phyloP scores from a whole-genome alignment of 2,888 invertebrate genomes.

The Phyllotreta cruciferae region DNA sequence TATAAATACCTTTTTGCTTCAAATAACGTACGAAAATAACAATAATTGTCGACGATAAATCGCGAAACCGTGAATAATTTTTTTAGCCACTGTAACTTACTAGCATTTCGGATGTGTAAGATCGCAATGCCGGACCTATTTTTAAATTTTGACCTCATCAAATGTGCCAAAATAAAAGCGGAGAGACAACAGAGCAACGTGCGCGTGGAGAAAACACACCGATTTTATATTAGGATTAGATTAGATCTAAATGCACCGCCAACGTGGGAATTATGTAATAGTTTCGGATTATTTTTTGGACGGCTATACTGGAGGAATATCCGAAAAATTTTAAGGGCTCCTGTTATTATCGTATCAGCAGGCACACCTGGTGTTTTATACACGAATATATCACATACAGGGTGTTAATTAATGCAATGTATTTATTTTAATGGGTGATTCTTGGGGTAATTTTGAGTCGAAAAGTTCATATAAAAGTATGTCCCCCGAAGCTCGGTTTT shows the following conservation, averaged over 20 bases:
- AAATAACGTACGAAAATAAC: conserved; percentile 5
- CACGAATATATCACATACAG: too few relatives aligned
- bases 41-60: conserved; percentile 4
- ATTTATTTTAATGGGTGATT: too few relatives aligned
- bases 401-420: too few relatives aligned
- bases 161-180: conserved; percentile 47
- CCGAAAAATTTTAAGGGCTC: background rate
- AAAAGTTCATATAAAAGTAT: too few relatives aligned
- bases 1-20: background rate
- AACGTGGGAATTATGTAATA: conserved; percentile 17
- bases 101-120: conserved; percentile 14
- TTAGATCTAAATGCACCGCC: conserved; percentile 18
- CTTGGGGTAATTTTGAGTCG: too few relatives aligned
- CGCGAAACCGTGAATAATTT: background rate
- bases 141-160: conserved; percentile 48
- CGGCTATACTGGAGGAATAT: background rate
- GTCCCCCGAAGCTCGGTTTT: too few relatives aligned
- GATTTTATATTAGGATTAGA: conserved; percentile 24
- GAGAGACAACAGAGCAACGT: conserved; percentile 24
- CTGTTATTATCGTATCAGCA: too few relatives aligned
- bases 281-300: conserved; percentile 7
- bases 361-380: too few relatives aligned
- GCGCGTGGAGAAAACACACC: conserved; percentile 23
- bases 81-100: conserved; percentile 16
- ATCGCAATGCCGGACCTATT: conserved; percentile 41